Conservation (phyloP, 2,113 vertebrate species). For the Paedocypris sp. region DNA sequence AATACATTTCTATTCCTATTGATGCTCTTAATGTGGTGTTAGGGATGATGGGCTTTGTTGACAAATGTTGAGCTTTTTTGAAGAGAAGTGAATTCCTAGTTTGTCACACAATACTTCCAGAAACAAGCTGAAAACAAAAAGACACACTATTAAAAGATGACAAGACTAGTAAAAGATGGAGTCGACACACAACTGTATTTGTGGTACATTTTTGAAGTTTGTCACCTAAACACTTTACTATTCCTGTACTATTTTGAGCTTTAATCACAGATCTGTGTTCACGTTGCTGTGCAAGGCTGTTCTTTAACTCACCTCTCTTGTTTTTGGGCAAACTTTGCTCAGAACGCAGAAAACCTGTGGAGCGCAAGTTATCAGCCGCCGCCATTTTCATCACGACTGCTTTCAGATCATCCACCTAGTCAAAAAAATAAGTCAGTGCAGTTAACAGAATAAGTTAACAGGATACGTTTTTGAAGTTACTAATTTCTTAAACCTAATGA, state of each 20-base stretch:
- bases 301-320: constrained; percentile 58
- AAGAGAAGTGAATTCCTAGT: constrained; percentile 45
- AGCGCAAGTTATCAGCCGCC: constrained; percentile 53
- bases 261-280: too few relatives aligned
- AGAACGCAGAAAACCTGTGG: constrained; percentile 53
- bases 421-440: too few relatives aligned
- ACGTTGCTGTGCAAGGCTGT: neutral
- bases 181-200: too few relatives aligned
- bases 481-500: too few relatives aligned
- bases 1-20: constrained; percentile 45
- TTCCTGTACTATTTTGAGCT: too few relatives aligned
- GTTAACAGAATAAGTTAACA: too few relatives aligned
- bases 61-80: too few relatives aligned
- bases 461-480: too few relatives aligned
- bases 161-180: neutral
- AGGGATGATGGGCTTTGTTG: too few relatives aligned
- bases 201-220: too few relatives aligned
- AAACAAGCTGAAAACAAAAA: constrained; percentile 59
- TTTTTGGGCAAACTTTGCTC: constrained; percentile 57
- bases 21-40: too few relatives aligned
- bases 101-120: constrained; percentile 77
- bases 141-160: neutral
- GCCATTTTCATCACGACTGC: constrained; percentile 57
- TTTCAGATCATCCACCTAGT: constrained; percentile 60
- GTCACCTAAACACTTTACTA: too few relatives aligned